A percentile compares a stretch with the other conserved stretches of the same genome.
Conservation (phyloP, 2,797 vertebrate genomes). For the Gymnothorax javanicus region DNA sequence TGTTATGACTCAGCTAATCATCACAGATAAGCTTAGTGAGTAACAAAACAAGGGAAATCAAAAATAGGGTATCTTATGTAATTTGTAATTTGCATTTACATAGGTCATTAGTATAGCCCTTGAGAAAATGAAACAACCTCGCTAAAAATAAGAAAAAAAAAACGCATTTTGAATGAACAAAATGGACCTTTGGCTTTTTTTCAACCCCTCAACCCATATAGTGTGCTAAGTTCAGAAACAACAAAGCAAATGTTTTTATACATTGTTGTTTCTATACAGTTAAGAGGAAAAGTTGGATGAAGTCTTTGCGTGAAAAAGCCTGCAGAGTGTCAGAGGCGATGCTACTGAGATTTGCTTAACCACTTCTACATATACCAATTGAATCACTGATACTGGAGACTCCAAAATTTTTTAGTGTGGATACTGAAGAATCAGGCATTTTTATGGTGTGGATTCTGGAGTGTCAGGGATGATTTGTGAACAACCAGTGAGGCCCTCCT, state of each 20-base stretch:
- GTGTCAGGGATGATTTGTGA: too few relatives aligned
- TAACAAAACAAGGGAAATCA: not conserved
- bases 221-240: not conserved
- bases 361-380: too few relatives aligned
- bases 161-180: not conserved
- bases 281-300: not conserved
- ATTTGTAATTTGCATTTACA: not conserved
- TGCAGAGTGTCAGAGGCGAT: too few relatives aligned
- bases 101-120: not conserved
- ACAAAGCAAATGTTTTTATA: not conserved
- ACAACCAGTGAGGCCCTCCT: too few relatives aligned
- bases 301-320: not conserved
- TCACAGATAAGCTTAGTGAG: too few relatives aligned
- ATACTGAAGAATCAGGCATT: too few relatives aligned
- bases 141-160: too few relatives aligned
- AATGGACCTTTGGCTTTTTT: not conserved
- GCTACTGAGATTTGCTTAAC: too few relatives aligned
- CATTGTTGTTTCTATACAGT: not conserved
- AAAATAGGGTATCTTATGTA: not conserved
- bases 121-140: not conserved
- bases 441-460: too few relatives aligned
- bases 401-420: too few relatives aligned
- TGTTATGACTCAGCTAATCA: too few relatives aligned
- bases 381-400: too few relatives aligned
- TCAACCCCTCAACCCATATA: not conserved